Evolutionary conservation across 92 coral and sea anemone genomes (phyloP).

Genomic region (Blastomussa wellsi): DNA sequence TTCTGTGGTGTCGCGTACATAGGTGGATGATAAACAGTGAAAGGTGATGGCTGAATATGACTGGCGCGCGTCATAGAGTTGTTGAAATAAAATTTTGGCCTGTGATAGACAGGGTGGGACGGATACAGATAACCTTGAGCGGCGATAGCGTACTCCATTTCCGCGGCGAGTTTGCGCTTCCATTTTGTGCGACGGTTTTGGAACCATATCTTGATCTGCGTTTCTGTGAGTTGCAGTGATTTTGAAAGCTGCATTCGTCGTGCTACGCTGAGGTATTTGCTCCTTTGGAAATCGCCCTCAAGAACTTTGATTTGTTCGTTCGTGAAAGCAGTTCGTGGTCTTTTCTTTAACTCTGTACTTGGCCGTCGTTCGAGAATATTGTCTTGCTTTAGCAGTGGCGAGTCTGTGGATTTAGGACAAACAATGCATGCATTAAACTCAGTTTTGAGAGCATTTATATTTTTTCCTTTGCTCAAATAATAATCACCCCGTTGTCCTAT

Average conservation of each 20-base stretch:
- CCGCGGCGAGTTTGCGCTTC: slow-evolving; percentile 95
- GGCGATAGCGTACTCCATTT: slow-evolving; percentile 81
- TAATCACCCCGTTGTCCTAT: background rate
- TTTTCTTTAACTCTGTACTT: slow-evolving; percentile 61
- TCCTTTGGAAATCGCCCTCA: slow-evolving; percentile 88
- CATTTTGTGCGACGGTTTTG: slow-evolving; percentile 98
- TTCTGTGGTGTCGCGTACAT: background rate
- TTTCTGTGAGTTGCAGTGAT: slow-evolving; percentile 83
- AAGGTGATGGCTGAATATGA: slow-evolving; percentile 1
- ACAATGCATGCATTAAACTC: background rate
- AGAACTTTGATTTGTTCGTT: slow-evolving; percentile 94
- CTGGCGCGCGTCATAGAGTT: slow-evolving; percentile 11
- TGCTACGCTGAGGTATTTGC: slow-evolving; percentile 92
- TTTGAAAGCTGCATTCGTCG: slow-evolving; percentile 96
- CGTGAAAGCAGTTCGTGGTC: slow-evolving; percentile 97
- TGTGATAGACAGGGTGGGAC: slow-evolving; percentile 54
- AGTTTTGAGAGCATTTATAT: background rate
- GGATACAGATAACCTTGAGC: slow-evolving; percentile 73
- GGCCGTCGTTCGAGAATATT: slow-evolving; percentile 11
- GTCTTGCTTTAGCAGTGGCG: background rate
- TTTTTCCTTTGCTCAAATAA: background rate
- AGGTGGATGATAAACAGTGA: slow-evolving; percentile 19
- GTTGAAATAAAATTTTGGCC: slow-evolving; percentile 17
- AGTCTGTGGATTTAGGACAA: background rate
- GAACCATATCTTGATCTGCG: slow-evolving; percentile 99